Conservation (phyloP, 2,888 invertebrate species). For the Thera britannica region DNA sequence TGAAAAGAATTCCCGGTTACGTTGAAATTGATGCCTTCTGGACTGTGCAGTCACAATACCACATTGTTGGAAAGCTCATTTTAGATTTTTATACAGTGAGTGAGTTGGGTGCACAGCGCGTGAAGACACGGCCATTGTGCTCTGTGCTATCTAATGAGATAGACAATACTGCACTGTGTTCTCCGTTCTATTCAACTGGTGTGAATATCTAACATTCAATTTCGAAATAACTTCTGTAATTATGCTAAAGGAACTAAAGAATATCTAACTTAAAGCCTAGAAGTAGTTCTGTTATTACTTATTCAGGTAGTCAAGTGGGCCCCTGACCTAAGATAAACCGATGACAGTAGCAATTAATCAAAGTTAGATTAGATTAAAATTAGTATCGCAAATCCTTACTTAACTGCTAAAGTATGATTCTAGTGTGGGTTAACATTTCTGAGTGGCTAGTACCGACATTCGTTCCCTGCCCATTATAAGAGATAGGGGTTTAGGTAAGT, state of each 20-base stretch:
- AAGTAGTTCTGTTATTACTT: no score
- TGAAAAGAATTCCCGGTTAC: constrained; percentile 15
- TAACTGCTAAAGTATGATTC: no score
- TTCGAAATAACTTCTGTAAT: background rate
- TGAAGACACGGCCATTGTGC: constrained; percentile 11
- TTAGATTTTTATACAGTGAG: constrained; percentile 12
- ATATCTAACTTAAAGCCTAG: background rate
- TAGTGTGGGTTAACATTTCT: no score
- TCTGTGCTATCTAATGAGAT: constrained; percentile 17
- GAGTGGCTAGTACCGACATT: no score
- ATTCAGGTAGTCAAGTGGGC: no score
- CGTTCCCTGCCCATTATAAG: no score
- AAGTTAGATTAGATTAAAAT: no score
- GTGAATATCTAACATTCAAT: background rate
- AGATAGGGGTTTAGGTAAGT: no score
- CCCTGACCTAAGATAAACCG: no score
- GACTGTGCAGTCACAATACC: constrained; percentile 18
- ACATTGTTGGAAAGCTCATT: constrained; percentile 17
- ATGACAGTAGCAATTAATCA: no score
- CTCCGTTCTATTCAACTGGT: background rate
- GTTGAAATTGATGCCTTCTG: constrained; percentile 18
- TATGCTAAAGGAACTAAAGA: no score
- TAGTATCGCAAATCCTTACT: no score
- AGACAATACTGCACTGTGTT: constrained; percentile 7
- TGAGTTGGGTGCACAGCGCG: constrained; percentile 2